These are phyloP conservation scores for Caranx ignobilis DNA, from an alignment of 2,113 vertebrate species.

Conservation along the genomic window DNA sequence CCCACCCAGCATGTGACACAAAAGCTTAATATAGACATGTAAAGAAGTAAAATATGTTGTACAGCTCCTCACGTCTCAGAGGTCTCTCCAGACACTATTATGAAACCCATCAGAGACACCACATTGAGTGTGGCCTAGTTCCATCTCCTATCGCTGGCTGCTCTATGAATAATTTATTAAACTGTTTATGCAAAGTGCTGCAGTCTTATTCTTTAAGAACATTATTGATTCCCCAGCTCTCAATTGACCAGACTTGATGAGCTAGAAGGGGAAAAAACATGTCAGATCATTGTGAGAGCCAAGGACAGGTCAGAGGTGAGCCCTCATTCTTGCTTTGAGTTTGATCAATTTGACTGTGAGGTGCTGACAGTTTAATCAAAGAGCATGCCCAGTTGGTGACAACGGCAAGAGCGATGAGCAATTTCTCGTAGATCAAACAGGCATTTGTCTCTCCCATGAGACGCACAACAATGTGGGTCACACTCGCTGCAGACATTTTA, in stretches of 20 bases:
- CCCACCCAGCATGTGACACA: slow-evolving; percentile 30
- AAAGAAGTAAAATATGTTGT: slow-evolving; percentile 50
- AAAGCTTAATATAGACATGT: slow-evolving; percentile 55
- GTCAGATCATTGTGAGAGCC: slow-evolving; percentile 29
- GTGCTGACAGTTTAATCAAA: slow-evolving; percentile 68
- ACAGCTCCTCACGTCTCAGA: slow-evolving; percentile 52
- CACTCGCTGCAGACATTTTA: slow-evolving; percentile 5
- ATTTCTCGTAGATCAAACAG: slow-evolving; percentile 52
- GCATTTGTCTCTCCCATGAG: slow-evolving; percentile 45
- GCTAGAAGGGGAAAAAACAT: slow-evolving; percentile 11
- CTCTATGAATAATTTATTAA: slow-evolving; percentile 78
- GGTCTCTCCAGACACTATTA: slow-evolving; percentile 69
- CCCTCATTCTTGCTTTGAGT: slow-evolving; percentile 19
- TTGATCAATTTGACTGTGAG: slow-evolving; percentile 43
- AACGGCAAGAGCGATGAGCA: slow-evolving; percentile 19
- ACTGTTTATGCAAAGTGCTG: slow-evolving; percentile 79
- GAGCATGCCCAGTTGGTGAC: slow-evolving; percentile 6
- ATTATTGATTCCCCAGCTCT: slow-evolving; percentile 69
- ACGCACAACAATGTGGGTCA: slow-evolving; percentile 2
- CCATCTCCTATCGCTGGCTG: slow-evolving; percentile 62
- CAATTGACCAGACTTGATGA: slow-evolving; percentile 57
- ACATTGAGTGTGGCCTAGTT: slow-evolving; percentile 76
- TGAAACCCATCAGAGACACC: slow-evolving; percentile 69
- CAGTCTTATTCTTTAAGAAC: slow-evolving; percentile 71
- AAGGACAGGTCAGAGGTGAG: slow-evolving; percentile 66